Percentiles rank a stretch among this genome's conserved stretches.
These are phyloP conservation scores for Engystomops pustulosus DNA, from an alignment of 2,113 vertebrate genomes.

Conservation along the genomic window DNA sequence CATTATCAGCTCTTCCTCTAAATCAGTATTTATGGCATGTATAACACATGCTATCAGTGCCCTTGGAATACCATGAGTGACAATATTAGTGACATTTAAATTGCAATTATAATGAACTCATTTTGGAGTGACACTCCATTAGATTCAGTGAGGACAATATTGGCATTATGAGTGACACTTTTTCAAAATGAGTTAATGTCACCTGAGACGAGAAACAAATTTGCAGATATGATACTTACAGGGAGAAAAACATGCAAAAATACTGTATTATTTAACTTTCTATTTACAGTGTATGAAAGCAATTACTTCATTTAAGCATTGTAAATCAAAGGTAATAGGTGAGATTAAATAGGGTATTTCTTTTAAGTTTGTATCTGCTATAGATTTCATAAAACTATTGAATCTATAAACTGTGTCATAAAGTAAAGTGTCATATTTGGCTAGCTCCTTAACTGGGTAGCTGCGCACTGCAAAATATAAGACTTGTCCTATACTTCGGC, in stretches of 20 bases:
- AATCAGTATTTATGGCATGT: slow-evolving; percentile 24
- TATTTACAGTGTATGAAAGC: background rate
- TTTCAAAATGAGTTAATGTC: slow-evolving; percentile 55
- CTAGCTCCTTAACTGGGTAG: too few relatives aligned
- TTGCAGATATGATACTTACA: slow-evolving; percentile 26
- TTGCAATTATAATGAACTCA: slow-evolving; percentile 57
- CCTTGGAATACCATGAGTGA: slow-evolving; percentile 48
- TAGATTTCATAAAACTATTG: too few relatives aligned
- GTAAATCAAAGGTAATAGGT: too few relatives aligned
- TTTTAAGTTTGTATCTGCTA: too few relatives aligned
- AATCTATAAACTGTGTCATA: too few relatives aligned
- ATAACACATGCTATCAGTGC: slow-evolving; percentile 45
- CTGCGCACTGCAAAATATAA: too few relatives aligned
- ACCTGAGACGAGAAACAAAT: slow-evolving; percentile 34
- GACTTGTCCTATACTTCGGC: too few relatives aligned
- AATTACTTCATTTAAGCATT: background rate
- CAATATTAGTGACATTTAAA: slow-evolving; percentile 57
- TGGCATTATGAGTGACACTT: slow-evolving; percentile 54
- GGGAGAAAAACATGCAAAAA: background rate
- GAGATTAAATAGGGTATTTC: too few relatives aligned
- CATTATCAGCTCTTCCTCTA: background rate
- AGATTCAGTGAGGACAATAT: slow-evolving; percentile 49
- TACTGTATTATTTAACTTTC: slow-evolving; percentile 29
- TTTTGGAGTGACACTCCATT: slow-evolving; percentile 57
- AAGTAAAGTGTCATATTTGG: too few relatives aligned